These are phyloP conservation scores for Halocaridina rubra DNA, from an alignment of 2,888 invertebrate genomes.

Conservation along the genomic window DNA sequence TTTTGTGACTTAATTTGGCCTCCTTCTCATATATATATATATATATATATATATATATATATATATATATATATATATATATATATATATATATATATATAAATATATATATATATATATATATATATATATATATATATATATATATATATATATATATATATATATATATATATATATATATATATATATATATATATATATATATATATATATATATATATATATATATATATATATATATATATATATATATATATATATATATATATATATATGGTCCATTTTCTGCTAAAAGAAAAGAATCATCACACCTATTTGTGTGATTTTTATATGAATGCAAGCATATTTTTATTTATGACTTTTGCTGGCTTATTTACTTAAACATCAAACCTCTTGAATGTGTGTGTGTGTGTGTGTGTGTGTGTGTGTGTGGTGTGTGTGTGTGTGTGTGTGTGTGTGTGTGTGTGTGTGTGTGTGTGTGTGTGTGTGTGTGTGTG, in stretches of 20 bases:
- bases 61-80: background rate
- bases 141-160: constrained; percentile 13
- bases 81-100: constrained; percentile 9
- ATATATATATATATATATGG: too few species aligned
- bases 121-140: background rate
- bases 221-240: background rate
- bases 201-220: constrained; percentile 6
- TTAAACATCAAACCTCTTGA: background rate
- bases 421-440: background rate
- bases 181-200: constrained; percentile 16
- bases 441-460: background rate
- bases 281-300: too few species aligned
- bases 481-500: too few species aligned
- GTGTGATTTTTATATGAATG: too few species aligned
- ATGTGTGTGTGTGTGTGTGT: background rate
- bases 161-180: constrained; percentile 28
- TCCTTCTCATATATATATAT: too few species aligned
- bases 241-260: too few species aligned
- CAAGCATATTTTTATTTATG: background rate
- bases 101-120: background rate
- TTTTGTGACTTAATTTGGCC: too few species aligned
- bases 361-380: background rate
- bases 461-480: background rate
- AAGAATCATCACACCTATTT: too few species aligned
- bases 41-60: background rate